Evolutionary conservation across 1,140 invertebrate genomes (phyloP), one percentile per base, ranked within the genome.

Genomic region (Diuraphis noxia): DNA sequence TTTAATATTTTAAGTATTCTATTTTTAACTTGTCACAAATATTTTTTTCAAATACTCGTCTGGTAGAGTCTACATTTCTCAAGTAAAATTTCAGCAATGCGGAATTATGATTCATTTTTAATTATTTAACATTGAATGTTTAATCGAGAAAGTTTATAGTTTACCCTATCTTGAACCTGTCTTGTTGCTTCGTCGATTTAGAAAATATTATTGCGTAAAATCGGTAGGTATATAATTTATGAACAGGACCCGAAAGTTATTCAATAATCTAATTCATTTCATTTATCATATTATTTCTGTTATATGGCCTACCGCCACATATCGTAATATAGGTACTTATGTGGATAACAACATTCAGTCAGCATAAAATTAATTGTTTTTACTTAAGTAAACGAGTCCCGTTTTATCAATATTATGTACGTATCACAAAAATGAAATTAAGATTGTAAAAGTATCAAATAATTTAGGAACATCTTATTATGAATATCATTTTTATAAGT

Each of bases 201-300:
- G 85, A 87, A 56, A 87, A 87, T 52, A 38, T 87, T 56, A 38
- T 87, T 87, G 49, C 85, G 85, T 87, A 87, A 87, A 87, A 56
- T 87, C 36, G 2, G 84, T 49, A 34, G 19, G 49, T 36, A 52
- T 38, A 87, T 87, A 56, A 87, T 56, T 87, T 87, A 87, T 52
- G 85, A 87, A 56, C 85, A 56, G n/a, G n/a, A 52, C 43, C 49
- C 85, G 49, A 87, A 87, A 87, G 85, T 87, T 87, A 56, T 56
- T 38, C 46, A 87, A 72, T 72, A 72, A 87, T 87, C 85, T 34
- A 25, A 87, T 87, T 87, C 43, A 13, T 87, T 52, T 23, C 8
- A 49, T 85, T 36, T 79, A 38, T 79, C 36, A 25, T 38, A 36
- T 23, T 38, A 79, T 38, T 79, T 79, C 21, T 63, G 34, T 72